Evolutionary conservation across 2,113 vertebrate genomes (phyloP).

Genomic region (Tenebrosternarchus preto): DNA sequence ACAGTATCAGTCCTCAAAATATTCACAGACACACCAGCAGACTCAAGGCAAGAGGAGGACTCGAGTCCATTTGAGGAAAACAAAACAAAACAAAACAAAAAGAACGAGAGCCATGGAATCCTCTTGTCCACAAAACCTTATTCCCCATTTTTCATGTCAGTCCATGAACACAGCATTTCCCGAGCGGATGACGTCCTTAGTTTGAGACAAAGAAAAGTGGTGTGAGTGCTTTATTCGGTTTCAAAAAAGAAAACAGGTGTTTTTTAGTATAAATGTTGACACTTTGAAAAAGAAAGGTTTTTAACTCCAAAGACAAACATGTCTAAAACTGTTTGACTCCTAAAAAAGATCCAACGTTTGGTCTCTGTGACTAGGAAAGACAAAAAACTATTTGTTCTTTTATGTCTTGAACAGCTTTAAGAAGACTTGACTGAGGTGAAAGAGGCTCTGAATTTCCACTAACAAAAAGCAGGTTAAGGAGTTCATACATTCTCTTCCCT

Average conservation of each 20-base stretch:
- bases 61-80: constrained; percentile 21
- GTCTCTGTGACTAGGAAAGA: constrained; percentile 20
- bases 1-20: constrained; percentile 50
- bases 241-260: neutral
- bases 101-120: neutral
- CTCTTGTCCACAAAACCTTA: constrained; percentile 19
- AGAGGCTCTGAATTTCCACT: constrained; percentile 15
- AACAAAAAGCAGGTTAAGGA: constrained; percentile 29
- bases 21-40: constrained; percentile 39
- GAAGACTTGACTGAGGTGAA: constrained; percentile 31
- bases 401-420: constrained; percentile 35
- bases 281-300: neutral
- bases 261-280: constrained; percentile 13
- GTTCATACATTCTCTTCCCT: constrained; percentile 35
- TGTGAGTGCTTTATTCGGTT: neutral
- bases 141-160: constrained; percentile 11
- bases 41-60: constrained; percentile 32
- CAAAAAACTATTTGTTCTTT: constrained; percentile 20
- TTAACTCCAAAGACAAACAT: neutral
- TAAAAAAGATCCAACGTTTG: constrained; percentile 25
- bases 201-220: constrained; percentile 14
- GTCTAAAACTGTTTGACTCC: constrained; percentile 22
- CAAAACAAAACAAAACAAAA: neutral
- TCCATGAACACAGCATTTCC: constrained; percentile 13
- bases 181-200: constrained; percentile 10